Base-by-base conservation (phyloP, 2,888 invertebrate species). In the Piscicola geometra region DNA sequence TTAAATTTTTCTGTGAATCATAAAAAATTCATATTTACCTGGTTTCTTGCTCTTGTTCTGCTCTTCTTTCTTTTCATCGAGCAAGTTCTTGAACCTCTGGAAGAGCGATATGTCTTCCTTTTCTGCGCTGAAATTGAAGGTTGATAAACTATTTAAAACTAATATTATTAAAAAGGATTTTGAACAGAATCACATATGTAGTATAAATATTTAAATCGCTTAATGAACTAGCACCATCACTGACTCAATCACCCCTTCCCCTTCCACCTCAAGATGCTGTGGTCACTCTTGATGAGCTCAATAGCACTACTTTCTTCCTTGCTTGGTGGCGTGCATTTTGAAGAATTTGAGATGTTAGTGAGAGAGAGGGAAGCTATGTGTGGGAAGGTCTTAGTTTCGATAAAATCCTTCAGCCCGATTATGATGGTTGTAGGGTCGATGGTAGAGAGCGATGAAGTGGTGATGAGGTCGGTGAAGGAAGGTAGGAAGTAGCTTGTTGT, bases 51-150 rank as follows among this genome's bases (percentile, higher is more conserved):
- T 18, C n/a, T 21, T 56, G 60, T 56, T 56, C 12, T 18, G 28
- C 1, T 73, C 73, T 21, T 73, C 73, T 33, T 64, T 73, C 28
- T 73, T 73, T 56, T 73, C 73, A 28, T 73, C 73, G 21, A 60
- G 12, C 33, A 73, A 28, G 36, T 73, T 73, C 52, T 35, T 73
- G 15, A 73, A 60, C 64, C n/a, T 73, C 41, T 73, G 73, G 36
- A 73, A 73, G 33, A 73, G 25, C 32, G 73, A 73, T 28, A 73
- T 35, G 1, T 73, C 73, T 15, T 35, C 35, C 21, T 30, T 67
- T 9, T 5, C 28, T 30, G 28, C 5, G n/a, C 60, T 56, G 60
- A 5, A 5, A 15, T 41, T 41, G 41, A 15, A 41, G 41, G 15
- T 5, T 5, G 41, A 41, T 41, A 5, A 41, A 9, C 41, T 41